Percentiles rank a stretch among this genome's conserved stretches.
phyloP scores from a whole-genome alignment of 2,888 invertebrate genomes.

The Ypsolopha scabrella region DNA sequence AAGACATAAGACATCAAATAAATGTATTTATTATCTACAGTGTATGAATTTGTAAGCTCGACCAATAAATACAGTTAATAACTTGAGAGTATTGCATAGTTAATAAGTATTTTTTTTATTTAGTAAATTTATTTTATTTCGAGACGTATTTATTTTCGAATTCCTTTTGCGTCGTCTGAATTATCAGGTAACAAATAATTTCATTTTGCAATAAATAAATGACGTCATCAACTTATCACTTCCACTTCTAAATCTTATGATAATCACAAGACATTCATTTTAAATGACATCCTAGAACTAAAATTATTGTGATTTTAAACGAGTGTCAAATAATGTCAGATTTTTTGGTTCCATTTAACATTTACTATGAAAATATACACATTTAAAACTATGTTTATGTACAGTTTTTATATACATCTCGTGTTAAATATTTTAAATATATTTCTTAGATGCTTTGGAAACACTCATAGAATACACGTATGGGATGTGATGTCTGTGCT shows the following conservation, averaged over 20 bases:
- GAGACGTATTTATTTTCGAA: too few relatives aligned
- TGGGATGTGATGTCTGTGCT: too few relatives aligned
- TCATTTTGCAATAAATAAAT: too few relatives aligned
- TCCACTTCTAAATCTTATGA: constrained; percentile 2
- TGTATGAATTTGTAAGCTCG: constrained; percentile 27
- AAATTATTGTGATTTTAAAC: constrained; percentile 12
- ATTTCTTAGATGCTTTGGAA: neutral
- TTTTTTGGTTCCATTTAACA: constrained; percentile 68
- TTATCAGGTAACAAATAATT: too few relatives aligned
- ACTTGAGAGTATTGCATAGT: constrained; percentile 9
- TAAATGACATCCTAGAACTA: neutral
- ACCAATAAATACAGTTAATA: constrained; percentile 19
- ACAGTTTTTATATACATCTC: constrained; percentile 46
- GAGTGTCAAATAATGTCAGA: constrained; percentile 11
- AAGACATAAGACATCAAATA: neutral
- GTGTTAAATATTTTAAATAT: constrained; percentile 19
- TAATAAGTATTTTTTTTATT: neutral
- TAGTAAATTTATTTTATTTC: neutral
- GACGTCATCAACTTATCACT: neutral
- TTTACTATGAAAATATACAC: constrained; percentile 67
- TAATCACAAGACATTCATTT: constrained; percentile 20
- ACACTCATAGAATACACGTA: too few relatives aligned
- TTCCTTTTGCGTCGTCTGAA: too few relatives aligned
- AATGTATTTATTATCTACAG: constrained; percentile 24
- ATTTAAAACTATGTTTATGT: constrained; percentile 41